Conservation (phyloP, 2,888 invertebrate species). For the Itoplectis maculator region DNA sequence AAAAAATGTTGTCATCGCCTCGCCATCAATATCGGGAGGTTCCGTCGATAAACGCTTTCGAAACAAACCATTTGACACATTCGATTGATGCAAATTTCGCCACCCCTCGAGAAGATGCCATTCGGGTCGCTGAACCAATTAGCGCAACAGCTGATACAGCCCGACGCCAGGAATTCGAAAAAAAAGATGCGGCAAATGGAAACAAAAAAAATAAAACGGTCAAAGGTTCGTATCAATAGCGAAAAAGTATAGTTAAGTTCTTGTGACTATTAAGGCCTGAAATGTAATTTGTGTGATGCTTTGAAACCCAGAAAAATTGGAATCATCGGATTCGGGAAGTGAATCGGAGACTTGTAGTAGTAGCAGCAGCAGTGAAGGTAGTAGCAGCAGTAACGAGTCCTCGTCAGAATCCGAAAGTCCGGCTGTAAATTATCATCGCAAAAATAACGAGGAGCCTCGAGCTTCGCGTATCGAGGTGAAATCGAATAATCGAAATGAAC, state of each 20-base stretch:
- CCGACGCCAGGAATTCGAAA: not conserved
- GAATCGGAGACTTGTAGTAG: constrained; percentile 30
- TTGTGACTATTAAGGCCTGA: not conserved
- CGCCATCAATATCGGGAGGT: not conserved
- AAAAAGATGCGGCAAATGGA: not conserved
- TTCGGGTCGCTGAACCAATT: not conserved
- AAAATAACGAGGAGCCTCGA: not conserved
- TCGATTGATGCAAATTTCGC: not conserved
- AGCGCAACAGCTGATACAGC: not conserved
- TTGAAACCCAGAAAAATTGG: constrained; percentile 14
- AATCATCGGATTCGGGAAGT: constrained; percentile 7
- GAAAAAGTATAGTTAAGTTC: not conserved
- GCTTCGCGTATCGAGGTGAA: constrained; percentile 8
- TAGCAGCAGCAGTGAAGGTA: not conserved
- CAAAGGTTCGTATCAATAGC: not conserved
- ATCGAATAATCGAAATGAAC: constrained; percentile 7
- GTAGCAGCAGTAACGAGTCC: constrained; percentile 56
- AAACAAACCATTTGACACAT: constrained; percentile 23
- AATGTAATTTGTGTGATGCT: not conserved
- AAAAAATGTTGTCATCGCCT: not conserved
- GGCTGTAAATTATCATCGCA: not conserved
- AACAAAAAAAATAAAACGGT: not conserved
- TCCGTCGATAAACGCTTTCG: constrained; percentile 20
- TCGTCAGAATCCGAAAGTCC: constrained; percentile 56
- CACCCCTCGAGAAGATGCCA: not conserved